A percentile compares a stretch with the other conserved stretches of the same genome.
Evolutionary conservation across 2,113 vertebrate species (phyloP).

Genomic region (Puffinus mauretanicus): DNA sequence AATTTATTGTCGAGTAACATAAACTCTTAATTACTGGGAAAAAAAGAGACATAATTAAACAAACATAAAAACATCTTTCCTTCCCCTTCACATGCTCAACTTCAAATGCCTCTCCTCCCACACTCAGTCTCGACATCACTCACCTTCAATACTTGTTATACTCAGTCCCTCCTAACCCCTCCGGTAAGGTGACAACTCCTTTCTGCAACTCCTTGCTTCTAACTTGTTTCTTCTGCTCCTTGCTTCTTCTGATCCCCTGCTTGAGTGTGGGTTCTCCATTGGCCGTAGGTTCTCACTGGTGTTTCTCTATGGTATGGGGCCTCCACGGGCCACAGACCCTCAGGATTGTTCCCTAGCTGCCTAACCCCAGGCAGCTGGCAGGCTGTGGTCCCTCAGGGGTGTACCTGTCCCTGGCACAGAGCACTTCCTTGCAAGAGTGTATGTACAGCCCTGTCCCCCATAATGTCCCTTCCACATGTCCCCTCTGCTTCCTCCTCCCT

Average conservation of each 20-base stretch:
- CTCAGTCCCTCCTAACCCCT: neutral
- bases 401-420: neutral
- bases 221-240: neutral
- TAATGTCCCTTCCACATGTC: too few species aligned
- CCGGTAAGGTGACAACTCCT: neutral
- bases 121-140: neutral
- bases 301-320: neutral
- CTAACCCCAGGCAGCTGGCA: neutral
- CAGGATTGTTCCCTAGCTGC: neutral
- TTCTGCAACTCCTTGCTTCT: neutral
- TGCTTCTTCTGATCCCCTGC: neutral
- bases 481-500: neutral
- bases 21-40: accelerated
- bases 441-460: neutral
- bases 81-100: neutral
- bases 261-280: neutral
- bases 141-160: neutral
- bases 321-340: neutral
- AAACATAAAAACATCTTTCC: neutral
- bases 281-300: neutral
- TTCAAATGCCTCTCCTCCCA: neutral
- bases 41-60: neutral
- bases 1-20: neutral
- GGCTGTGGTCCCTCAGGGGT: neutral
- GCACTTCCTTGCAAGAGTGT: neutral